These are phyloP conservation scores for Nannospalax galili DNA, from an alignment of 2,113 vertebrate species.

Conservation along the genomic window DNA sequence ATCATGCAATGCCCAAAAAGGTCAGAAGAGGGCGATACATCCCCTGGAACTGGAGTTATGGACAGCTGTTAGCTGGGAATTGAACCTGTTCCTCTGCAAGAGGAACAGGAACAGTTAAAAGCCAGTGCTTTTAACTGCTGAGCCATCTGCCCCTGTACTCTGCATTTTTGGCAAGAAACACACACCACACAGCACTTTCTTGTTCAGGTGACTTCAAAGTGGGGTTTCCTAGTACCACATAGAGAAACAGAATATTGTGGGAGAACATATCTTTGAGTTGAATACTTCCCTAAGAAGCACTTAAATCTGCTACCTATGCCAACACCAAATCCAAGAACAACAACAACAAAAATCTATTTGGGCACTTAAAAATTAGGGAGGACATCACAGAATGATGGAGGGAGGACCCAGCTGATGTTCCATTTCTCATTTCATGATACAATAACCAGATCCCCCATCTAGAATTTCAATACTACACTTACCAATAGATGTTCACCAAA, in stretches of 20 bases:
- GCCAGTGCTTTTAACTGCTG: too few species aligned
- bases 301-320: neutral
- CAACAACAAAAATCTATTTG: neutral
- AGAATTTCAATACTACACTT: neutral
- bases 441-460: neutral
- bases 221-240: neutral
- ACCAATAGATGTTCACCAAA: neutral
- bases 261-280: neutral
- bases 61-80: too few species aligned
- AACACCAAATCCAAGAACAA: neutral
- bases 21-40: too few species aligned
- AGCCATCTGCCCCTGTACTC: too few species aligned
- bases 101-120: too few species aligned
- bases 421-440: neutral
- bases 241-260: neutral
- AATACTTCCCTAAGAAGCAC: constrained; percentile 9
- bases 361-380: neutral
- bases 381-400: neutral
- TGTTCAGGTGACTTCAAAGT: neutral
- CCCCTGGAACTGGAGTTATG: too few species aligned
- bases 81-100: too few species aligned
- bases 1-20: too few species aligned
- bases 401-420: neutral
- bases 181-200: neutral
- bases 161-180: neutral